Evolutionary conservation across 2,888 invertebrate genomes (phyloP).

Genomic region (Bellardia bayeri): DNA sequence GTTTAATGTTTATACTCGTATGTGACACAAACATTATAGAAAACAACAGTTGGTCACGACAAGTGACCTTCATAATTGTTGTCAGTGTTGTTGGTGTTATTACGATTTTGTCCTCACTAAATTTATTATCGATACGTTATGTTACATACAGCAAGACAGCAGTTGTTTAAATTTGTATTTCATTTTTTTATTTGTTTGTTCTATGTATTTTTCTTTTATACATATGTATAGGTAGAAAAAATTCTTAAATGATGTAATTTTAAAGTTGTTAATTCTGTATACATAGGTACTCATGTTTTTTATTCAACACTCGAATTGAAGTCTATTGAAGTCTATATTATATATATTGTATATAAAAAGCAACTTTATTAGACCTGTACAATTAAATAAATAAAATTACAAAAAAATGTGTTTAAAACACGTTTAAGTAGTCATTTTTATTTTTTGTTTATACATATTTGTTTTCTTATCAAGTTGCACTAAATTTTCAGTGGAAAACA

Average conservation of each 20-base stretch:
- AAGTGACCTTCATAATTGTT: slow-evolving; percentile 63
- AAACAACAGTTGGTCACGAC: slow-evolving; percentile 64
- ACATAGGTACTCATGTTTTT: not conserved
- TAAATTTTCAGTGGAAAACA: slow-evolving; percentile 49
- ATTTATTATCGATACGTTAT: slow-evolving; percentile 8
- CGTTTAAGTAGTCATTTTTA: slow-evolving; percentile 24
- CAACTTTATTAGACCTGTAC: slow-evolving; percentile 45
- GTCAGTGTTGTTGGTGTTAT: slow-evolving; percentile 11
- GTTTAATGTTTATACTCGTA: not conserved
- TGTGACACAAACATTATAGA: slow-evolving; percentile 44
- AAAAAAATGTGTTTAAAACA: slow-evolving; percentile 21
- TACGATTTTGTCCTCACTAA: slow-evolving; percentile 39
- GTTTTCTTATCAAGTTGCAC: slow-evolving; percentile 61
- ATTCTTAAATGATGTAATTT: slow-evolving; percentile 51
- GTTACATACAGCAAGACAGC: slow-evolving; percentile 24
- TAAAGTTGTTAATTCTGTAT: slow-evolving; percentile 9
- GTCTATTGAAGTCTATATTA: too few species aligned
- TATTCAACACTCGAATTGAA: slow-evolving; percentile 16
- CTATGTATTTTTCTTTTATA: not conserved
- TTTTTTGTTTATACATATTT: slow-evolving; percentile 24
- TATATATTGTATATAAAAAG: not conserved
- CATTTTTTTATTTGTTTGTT: not conserved
- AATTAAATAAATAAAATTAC: not conserved
- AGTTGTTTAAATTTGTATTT: slow-evolving; percentile 42
- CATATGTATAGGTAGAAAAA: slow-evolving; percentile 1